phyloP scores from a whole-genome alignment of 23 tunicate species.

The Corella eumyota region DNA sequence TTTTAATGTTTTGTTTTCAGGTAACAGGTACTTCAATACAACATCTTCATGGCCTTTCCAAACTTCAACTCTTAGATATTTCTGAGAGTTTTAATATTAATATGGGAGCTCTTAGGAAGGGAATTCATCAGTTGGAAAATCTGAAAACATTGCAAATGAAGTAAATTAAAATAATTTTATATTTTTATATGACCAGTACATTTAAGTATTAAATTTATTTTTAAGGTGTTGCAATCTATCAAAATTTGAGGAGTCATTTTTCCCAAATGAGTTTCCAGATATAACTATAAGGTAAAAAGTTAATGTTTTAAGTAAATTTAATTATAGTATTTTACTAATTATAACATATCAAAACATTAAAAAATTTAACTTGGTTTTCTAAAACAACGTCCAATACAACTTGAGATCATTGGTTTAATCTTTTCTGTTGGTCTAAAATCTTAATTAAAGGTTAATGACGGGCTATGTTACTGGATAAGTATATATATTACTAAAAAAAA shows the following conservation, averaged over 20 bases:
- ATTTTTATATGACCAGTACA: no score
- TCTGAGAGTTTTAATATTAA: constrained; percentile 29
- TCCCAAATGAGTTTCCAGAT: background rate
- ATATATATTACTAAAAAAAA: background rate
- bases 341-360: no score
- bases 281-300: background rate
- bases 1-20: constrained; percentile 17
- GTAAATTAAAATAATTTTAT: no score
- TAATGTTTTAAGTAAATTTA: no score
- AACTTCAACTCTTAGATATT: constrained; percentile 10
- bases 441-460: no score
- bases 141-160: constrained; percentile 13
- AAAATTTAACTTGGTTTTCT: no score
- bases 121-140: constrained; percentile 10
- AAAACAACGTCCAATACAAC: no score
- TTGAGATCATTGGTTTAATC: no score
- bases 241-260: constrained; percentile 22
- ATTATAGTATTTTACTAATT: no score
- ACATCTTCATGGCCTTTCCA: constrained; percentile 4
- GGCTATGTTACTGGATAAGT: no score
- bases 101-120: constrained; percentile 21
- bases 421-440: no score
- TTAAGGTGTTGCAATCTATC: constrained; percentile 38
- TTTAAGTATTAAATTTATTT: no score
- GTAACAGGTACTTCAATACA: constrained; percentile 17